Evolutionary conservation across 2,113 vertebrate genomes (phyloP).

Genomic region (Pardalotus punctatus): DNA sequence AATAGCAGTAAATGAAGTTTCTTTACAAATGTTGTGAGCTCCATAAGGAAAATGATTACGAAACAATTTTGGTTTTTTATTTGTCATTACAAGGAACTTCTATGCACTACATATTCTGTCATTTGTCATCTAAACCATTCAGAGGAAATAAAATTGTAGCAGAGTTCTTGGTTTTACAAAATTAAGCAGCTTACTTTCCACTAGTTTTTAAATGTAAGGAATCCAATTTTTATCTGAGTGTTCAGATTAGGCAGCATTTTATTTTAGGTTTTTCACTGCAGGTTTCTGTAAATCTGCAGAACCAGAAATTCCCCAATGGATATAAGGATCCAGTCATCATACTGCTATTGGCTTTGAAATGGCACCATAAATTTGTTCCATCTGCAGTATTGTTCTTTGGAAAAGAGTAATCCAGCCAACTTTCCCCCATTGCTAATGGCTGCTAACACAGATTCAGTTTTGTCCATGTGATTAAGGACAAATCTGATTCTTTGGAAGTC

Average conservation of each 20-base stretch:
- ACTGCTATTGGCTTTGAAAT: neutral
- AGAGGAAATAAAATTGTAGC: neutral
- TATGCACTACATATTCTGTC: neutral
- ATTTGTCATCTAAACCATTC: neutral
- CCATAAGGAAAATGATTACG: neutral
- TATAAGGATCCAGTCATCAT: neutral
- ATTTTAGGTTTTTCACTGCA: neutral
- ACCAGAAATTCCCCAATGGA: neutral
- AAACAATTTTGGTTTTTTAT: neutral
- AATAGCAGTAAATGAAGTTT: neutral
- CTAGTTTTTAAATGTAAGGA: neutral
- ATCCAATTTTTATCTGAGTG: neutral
- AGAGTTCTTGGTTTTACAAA: neutral
- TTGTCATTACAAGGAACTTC: neutral
- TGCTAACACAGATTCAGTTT: neutral
- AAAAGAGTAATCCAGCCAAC: neutral
- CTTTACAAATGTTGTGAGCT: neutral
- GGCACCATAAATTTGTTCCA: neutral
- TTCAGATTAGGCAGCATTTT: neutral
- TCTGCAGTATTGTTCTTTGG: neutral
- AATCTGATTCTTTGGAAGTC: neutral
- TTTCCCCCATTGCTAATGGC: neutral
- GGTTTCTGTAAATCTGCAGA: neutral
- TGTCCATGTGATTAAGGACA: neutral
- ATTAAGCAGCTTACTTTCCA: neutral